Conservation (phyloP, 2,797 vertebrate species). For the Brotogeris chrysoptera region DNA sequence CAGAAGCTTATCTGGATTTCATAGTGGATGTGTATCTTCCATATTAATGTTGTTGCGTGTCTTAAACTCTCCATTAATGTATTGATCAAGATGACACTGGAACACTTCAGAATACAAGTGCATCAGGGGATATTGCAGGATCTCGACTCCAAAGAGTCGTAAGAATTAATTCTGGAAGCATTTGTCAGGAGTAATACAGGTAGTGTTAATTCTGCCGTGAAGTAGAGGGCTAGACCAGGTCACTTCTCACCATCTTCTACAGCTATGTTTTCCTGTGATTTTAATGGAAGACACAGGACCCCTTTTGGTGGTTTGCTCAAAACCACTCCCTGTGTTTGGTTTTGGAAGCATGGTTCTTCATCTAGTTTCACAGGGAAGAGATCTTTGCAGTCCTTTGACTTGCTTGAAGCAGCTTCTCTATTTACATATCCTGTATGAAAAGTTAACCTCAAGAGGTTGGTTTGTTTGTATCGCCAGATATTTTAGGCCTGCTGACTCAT, state of each 20-base stretch:
- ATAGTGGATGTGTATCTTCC: neutral
- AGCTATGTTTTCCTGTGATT: neutral
- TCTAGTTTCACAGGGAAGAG: neutral
- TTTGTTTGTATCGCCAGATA: conserved; percentile 28
- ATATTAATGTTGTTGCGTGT: neutral
- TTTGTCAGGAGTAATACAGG: neutral
- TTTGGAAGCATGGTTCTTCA: neutral
- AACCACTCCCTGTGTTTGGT: neutral
- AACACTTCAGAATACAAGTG: neutral
- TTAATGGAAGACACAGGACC: neutral
- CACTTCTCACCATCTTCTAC: neutral
- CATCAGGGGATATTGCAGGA: neutral
- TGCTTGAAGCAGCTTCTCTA: neutral
- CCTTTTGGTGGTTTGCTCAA: neutral
- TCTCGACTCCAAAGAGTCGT: neutral
- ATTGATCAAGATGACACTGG: neutral
- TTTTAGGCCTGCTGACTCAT: conserved; percentile 51
- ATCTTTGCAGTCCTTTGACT: neutral
- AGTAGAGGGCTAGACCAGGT: neutral
- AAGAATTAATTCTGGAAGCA: neutral
- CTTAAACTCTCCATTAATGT: neutral
- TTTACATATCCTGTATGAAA: neutral
- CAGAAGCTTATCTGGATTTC: neutral
- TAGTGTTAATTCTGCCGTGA: neutral
- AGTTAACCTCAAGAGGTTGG: conserved; percentile 7